phyloP scores from a whole-genome alignment of 2,888 invertebrate genomes.

The Micoletzkya japonica region DNA sequence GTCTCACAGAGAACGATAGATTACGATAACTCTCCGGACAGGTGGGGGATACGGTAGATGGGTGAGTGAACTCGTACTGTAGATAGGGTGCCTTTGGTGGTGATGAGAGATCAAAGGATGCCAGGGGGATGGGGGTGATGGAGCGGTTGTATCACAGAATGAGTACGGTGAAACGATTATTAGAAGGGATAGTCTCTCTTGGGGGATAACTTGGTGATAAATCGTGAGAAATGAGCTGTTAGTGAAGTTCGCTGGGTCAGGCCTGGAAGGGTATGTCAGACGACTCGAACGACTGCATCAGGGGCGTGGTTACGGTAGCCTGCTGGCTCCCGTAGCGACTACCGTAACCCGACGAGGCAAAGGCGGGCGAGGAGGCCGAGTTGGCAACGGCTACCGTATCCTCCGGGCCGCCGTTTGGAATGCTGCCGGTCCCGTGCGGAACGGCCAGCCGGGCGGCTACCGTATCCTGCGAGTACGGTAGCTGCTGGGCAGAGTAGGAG shows the following conservation, averaged over 20 bases:
- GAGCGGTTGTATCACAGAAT: too few relatives aligned
- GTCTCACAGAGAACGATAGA: too few relatives aligned
- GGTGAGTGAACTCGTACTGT: too few relatives aligned
- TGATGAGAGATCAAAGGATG: too few relatives aligned
- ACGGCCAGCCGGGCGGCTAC: constrained; percentile 25
- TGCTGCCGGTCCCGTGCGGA: constrained; percentile 5
- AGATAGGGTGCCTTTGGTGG: too few relatives aligned
- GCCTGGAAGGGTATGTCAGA: background rate
- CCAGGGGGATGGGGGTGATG: too few relatives aligned
- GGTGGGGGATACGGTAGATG: too few relatives aligned
- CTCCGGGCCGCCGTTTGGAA: background rate
- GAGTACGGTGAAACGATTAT: too few relatives aligned
- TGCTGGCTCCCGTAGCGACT: constrained; percentile 28
- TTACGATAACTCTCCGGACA: too few relatives aligned
- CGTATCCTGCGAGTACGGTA: constrained; percentile 3
- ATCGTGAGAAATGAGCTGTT: too few relatives aligned
- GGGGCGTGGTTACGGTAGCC: constrained; percentile 41
- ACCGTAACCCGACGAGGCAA: background rate
- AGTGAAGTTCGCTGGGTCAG: background rate
- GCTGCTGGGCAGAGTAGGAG: constrained; percentile 1
- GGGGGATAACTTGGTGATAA: too few relatives aligned
- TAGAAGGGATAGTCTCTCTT: too few relatives aligned
- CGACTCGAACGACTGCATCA: constrained; percentile 47
- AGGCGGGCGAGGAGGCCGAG: constrained; percentile 12
- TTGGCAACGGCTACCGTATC: constrained; percentile 4